Evolutionary conservation across 2,888 invertebrate genomes (phyloP), one percentile per base, ranked within the genome.

Genomic region (Lasioglossum marginatum): DNA sequence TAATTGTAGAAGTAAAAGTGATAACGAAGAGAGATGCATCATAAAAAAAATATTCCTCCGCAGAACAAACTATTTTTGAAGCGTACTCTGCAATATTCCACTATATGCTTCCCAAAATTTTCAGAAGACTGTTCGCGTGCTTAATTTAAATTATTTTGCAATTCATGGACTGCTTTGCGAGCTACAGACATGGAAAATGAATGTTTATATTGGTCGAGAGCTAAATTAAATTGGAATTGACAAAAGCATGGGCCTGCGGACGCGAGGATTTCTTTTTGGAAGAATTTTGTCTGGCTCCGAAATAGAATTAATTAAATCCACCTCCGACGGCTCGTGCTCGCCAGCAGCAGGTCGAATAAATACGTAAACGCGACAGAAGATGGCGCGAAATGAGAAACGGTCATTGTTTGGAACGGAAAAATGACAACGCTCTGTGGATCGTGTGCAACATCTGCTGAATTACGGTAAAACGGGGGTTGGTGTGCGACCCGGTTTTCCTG

Each of bases 361-460:
- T 71, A 76, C 57, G 48, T 71, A 43, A 83, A 79, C 31, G n/a
- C 23, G n/a, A 16, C 16, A 45, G 48, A n/a, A 52, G 45, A 52
- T 45, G 34, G 31, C 23, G 37, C 52, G 77, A 48, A 37, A 48
- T 77, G 63, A 63, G 63, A 78, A 78, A 81, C 37, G 74, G n/a
- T 31, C 45, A 45, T 77, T 77, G 81, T 52, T 63, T 63, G 40
- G 75, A 70, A 14, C 5, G 19, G 27, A 68, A 60, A 76, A 79
- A 78, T 76, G 75, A 72, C 48, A 78, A 77, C 37, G 27, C 12
- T 43, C 37, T 75, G 77, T 57, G 86, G 79, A 79, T 82, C 77
- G 40, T 34, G 72, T n/a, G 71, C 57, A 75, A 82, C 82, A 86
- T 86, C 79, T 82, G 86, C 74, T 77, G 74, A 79, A 77, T 86